Conservation (phyloP, 2,797 vertebrate species). For the Falco concolor region DNA sequence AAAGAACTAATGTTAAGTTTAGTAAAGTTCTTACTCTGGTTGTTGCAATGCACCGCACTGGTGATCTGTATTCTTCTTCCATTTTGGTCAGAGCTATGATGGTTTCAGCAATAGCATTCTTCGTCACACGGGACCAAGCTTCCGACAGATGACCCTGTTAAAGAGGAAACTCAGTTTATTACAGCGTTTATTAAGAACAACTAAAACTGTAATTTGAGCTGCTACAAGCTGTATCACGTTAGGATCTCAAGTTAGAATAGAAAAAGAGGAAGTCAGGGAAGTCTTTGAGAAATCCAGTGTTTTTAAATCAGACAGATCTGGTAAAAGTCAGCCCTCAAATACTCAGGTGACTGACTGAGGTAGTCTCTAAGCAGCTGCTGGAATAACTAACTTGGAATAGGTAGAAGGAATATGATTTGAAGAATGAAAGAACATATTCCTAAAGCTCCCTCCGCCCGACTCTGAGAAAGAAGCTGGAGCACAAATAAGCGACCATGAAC, state of each 20-base stretch:
- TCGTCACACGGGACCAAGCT: constrained; percentile 97
- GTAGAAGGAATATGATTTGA: not conserved
- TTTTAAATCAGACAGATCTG: not conserved
- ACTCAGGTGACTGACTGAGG: not conserved
- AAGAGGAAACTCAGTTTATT: not conserved
- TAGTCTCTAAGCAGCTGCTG: not conserved
- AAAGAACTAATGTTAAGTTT: not conserved
- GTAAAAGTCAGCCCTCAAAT: not conserved
- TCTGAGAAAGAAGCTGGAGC: not conserved
- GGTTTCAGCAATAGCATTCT: constrained; percentile 98
- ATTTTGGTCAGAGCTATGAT: constrained; percentile 99
- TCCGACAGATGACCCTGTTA: constrained; percentile 94
- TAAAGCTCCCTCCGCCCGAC: not conserved
- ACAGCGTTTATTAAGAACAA: not conserved
- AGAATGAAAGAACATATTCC: not conserved
- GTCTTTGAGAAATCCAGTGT: not conserved
- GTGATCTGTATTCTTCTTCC: constrained; percentile 97
- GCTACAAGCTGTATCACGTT: not conserved
- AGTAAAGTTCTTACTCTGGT: constrained; percentile 82
- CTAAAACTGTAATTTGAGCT: not conserved
- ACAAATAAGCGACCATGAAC: not conserved
- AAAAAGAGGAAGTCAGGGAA: not conserved
- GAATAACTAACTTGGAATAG: not conserved
- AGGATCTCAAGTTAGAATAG: not conserved
- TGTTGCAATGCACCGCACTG: constrained; percentile 95